Evolutionary conservation across 1,140 invertebrate genomes (phyloP), one percentile per base, ranked within the genome.

Genomic region (Drosophila teissieri): DNA sequence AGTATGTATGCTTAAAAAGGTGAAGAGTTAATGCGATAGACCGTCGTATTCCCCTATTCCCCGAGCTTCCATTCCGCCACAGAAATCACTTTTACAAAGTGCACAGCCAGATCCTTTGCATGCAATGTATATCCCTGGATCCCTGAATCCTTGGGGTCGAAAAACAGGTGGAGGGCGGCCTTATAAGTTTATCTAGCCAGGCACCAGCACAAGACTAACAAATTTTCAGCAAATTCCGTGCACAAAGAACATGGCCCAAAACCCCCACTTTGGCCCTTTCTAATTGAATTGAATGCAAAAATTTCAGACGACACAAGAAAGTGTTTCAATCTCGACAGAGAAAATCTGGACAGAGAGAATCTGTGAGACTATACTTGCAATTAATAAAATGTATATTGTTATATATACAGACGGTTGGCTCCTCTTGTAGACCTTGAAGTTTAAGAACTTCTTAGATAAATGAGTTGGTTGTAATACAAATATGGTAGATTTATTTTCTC

Each of bases 151-250:
- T 65, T 58, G 40, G 49, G 54, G 46, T 19, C 36, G 14, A 19
- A 22, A 12, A 14, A 15, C 27, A 45, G 27, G 39, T 12, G 31
- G 22, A 44, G 37, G 12, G 42, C 10, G 39, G 52, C 4, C 68
- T 39, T 22, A 42, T 36, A 82, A 77, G 80, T 84, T 79, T 90
- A 90, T 82, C 80, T 73, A 72, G 81, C 75, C 46, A 45, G 55
- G 60, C 67, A 90, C 86, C 82, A 51, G 60, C 67, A 90, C 86
- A 90, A 51, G 86, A 82, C 68, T 86, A 76, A 86, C 82, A 89
- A 90, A 90, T 90, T 90, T 90, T 73, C 79, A 83, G 86, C 82
- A 90, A 88, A 83, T 90, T 90, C 90, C 81, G 58, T 70, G 79
- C 86, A 82, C 86, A 89, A 80, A 84, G 79, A 73, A 89, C 61